phyloP scores from a whole-genome alignment of 2,113 vertebrate genomes.

The Lota lota region DNA sequence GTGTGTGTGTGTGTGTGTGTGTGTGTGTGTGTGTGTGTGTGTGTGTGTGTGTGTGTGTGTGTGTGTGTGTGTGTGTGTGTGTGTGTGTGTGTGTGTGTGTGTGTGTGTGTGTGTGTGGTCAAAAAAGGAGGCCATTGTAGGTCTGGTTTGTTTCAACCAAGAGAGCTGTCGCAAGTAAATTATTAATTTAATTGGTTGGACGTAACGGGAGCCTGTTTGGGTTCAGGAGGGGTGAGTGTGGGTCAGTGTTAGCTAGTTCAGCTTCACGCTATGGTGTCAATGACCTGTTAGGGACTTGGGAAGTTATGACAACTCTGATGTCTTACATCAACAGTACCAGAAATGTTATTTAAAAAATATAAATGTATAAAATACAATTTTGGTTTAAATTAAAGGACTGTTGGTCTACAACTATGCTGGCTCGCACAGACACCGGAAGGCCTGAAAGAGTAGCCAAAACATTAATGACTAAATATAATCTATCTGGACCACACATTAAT shows the following conservation, averaged over 20 bases:
- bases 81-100: too few relatives aligned
- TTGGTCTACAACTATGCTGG: too few relatives aligned
- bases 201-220: conserved; percentile 15
- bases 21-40: too few relatives aligned
- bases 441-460: too few relatives aligned
- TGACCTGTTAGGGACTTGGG: conserved; percentile 5
- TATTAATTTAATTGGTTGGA: conserved; percentile 39
- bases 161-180: conserved; percentile 42
- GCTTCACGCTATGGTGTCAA: conserved; percentile 18
- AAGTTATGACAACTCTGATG: conserved; percentile 8
- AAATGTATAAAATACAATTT: not conserved
- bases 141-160: conserved; percentile 20
- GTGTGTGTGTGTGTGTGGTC: too few relatives aligned
- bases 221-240: conserved; percentile 12
- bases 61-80: too few relatives aligned
- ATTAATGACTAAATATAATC: too few relatives aligned
- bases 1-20: too few relatives aligned
- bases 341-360: conserved; percentile 1
- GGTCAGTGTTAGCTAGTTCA: conserved; percentile 23
- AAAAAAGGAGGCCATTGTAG: not conserved
- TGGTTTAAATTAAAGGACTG: not conserved
- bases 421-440: too few relatives aligned
- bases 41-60: too few relatives aligned
- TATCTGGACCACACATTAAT: too few relatives aligned
- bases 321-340: not conserved